These are phyloP conservation scores for Pseudochirops corinnae DNA, from an alignment of 2,797 vertebrate species.

Conservation along the genomic window DNA sequence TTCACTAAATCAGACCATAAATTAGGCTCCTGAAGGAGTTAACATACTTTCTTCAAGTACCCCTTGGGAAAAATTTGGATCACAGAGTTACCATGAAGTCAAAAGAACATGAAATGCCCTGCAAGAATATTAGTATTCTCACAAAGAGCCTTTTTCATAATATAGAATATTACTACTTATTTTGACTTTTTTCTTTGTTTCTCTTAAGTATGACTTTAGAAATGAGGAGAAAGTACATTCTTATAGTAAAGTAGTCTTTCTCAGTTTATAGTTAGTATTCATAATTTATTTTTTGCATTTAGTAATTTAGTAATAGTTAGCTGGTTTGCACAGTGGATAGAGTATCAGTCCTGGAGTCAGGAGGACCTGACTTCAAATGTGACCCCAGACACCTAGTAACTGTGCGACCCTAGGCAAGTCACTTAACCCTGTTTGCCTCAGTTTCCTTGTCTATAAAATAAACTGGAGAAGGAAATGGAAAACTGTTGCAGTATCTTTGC, in stretches of 20 bases:
- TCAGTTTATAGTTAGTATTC: not conserved
- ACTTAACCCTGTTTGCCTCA: not conserved
- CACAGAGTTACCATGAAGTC: slow-evolving; percentile 36
- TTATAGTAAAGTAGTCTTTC: not conserved
- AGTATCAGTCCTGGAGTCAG: not conserved
- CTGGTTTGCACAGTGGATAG: not conserved
- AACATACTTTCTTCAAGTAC: slow-evolving; percentile 21
- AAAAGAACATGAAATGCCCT: slow-evolving; percentile 44
- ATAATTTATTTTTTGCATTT: not conserved
- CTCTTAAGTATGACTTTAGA: slow-evolving; percentile 37
- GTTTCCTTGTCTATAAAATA: not conserved
- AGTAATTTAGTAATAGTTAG: not conserved
- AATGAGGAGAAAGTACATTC: not conserved
- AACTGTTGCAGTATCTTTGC: not conserved
- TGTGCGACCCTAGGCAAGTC: not conserved
- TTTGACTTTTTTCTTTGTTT: slow-evolving; percentile 10
- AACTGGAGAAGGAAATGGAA: not conserved
- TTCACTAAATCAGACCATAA: not conserved
- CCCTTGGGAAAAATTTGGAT: slow-evolving; percentile 39
- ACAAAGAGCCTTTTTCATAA: slow-evolving; percentile 37
- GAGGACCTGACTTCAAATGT: not conserved
- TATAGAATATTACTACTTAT: slow-evolving; percentile 9
- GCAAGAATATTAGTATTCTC: slow-evolving; percentile 28
- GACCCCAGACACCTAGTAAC: not conserved
- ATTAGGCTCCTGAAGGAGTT: slow-evolving; percentile 45